phyloP scores from a whole-genome alignment of 2,113 vertebrate genomes.

The Psilopogon haemacephalus region DNA sequence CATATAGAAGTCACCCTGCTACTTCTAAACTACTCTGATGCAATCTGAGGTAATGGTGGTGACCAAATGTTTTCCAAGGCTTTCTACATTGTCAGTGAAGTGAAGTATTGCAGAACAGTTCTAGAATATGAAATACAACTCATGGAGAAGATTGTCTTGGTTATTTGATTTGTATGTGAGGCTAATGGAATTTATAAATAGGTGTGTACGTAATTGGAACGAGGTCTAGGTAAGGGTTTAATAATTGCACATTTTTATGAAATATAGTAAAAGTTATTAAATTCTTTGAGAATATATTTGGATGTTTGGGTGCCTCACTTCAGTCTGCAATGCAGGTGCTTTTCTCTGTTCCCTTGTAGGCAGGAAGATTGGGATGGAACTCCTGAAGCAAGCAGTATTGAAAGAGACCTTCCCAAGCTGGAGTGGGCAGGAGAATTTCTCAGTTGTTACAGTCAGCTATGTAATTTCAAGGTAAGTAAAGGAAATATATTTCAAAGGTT shows the following conservation, averaged over 20 bases:
- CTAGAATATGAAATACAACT: not conserved
- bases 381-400: conserved; percentile 23
- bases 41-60: not conserved
- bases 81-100: not conserved
- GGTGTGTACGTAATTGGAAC: not conserved
- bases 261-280: not conserved
- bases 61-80: not conserved
- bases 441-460: not conserved
- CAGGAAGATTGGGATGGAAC: conserved; percentile 15
- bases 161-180: not conserved
- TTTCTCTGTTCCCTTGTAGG: not conserved
- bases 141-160: not conserved
- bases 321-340: not conserved
- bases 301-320: not conserved
- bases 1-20: not conserved
- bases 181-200: not conserved
- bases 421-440: conserved; percentile 19
- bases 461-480: conserved; percentile 37
- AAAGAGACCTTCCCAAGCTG: conserved; percentile 36
- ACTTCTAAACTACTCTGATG: not conserved
- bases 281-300: not conserved
- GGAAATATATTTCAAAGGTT: not conserved
- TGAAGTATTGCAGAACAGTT: not conserved
- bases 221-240: not conserved
- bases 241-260: not conserved